A percentile compares a stretch with the other conserved stretches of the same genome.
These are phyloP conservation scores for Pristionchus maxplancki DNA, from an alignment of 2,888 invertebrate genomes.

Conservation along the genomic window DNA sequence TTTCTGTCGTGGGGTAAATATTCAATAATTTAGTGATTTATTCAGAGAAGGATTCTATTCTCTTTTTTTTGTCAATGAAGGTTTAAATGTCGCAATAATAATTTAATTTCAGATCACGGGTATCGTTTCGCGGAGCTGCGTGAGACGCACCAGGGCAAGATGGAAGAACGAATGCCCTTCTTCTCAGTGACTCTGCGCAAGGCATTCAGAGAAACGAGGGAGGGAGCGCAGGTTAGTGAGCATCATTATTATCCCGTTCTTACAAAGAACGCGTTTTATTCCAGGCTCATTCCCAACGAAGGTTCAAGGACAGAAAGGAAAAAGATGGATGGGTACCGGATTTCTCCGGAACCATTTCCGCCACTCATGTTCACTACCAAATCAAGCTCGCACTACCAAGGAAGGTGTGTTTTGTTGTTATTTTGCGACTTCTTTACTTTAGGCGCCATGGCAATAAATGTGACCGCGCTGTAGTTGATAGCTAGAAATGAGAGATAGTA, in stretches of 20 bases:
- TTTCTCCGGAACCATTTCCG: constrained; percentile 16
- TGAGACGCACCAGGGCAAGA: constrained; percentile 53
- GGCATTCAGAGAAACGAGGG: not conserved
- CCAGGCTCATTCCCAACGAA: constrained; percentile 32
- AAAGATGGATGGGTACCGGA: constrained; percentile 56
- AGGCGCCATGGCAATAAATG: too few relatives aligned
- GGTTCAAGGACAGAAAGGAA: constrained; percentile 45
- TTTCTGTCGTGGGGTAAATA: too few relatives aligned
- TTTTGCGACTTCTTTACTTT: too few relatives aligned
- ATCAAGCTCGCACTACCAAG: not conserved
- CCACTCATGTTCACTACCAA: constrained; percentile 33
- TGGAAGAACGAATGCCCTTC: constrained; percentile 47
- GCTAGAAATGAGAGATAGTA: too few relatives aligned
- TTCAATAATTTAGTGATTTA: too few relatives aligned
- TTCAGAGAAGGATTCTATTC: too few relatives aligned
- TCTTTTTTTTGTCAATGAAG: too few relatives aligned
- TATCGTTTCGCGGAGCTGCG: constrained; percentile 51
- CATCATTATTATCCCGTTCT: not conserved
- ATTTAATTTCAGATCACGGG: constrained; percentile 83
- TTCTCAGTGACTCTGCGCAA: constrained; percentile 1
- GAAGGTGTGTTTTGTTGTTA: constrained; percentile 25
- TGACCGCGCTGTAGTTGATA: too few relatives aligned
- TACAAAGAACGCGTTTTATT: too few relatives aligned
- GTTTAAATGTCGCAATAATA: too few relatives aligned
- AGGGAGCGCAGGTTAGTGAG: not conserved